Evolutionary conservation across 37 sponge, comb jelly and placozoan species (phyloP), one percentile per base, ranked within the genome.

Genomic region (Cladorhizidae sp.): DNA sequence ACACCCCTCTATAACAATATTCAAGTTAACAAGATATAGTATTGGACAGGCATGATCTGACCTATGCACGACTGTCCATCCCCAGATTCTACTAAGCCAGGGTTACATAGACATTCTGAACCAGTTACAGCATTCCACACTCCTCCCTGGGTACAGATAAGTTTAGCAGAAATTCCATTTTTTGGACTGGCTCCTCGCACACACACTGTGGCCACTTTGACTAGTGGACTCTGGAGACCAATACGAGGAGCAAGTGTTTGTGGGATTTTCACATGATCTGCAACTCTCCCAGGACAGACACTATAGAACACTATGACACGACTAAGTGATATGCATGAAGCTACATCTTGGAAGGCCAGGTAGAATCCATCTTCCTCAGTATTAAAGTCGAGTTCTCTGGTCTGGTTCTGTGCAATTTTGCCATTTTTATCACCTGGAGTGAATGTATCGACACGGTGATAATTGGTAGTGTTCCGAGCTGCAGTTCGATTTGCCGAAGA

Each of bases 291-390:
- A 29, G 80, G 80, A 69, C 87, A 87, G 25, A 80, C 82, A 75
- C 64, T 37, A 64, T 87, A 87, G 61, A 68, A 87, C 20, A 87
- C 82, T 38, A 75, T 21, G 20, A 87, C 31, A 32, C 76, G 67
- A 41, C 40, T 7, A 42, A 87, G 54, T 15, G 35, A 5, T 8
- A 73, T 31, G 75, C 87, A 87, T 5, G 87, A 38, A 70, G 73
- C 57, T 54, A 18, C 36, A 25, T 87, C 87, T 38, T 20, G 18
- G 3, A 81, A 31, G 22, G 76, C 70, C n/a, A 87, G 22, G 33
- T 87, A 87, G 36, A 80, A 17, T 64, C 39, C 28, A 29, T 23
- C 32, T 28, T 63, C 35, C 22, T 57, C 61, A 38, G 76, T 75
- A 0, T 21, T 6, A 64, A 78, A 78, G 67, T 64, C n/a, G 25